Percentiles rank a stretch among this genome's conserved stretches.
These are phyloP conservation scores for Drosophila equinoxialis DNA, from an alignment of 1,140 invertebrate genomes.

Conservation along the genomic window DNA sequence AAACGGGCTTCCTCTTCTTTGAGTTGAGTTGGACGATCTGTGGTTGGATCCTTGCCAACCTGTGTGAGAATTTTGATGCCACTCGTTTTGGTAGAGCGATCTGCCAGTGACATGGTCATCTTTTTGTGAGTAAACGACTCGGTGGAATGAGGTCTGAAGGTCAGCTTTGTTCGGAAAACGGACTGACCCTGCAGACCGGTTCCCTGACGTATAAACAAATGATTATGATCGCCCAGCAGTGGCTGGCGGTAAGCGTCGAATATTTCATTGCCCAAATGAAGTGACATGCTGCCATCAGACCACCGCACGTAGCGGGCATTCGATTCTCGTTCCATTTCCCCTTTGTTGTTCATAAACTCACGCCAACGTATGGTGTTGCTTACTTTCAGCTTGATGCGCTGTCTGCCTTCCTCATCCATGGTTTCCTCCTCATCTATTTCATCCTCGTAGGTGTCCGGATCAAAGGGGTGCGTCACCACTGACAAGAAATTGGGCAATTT, in stretches of 20 bases:
- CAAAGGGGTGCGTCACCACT: constrained; percentile 96
- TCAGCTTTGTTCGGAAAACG: constrained; percentile 97
- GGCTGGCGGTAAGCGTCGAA: constrained; percentile 99
- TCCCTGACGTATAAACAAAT: constrained; percentile 97
- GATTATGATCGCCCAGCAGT: constrained; percentile 94
- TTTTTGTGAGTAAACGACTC: constrained; percentile 99
- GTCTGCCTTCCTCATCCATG: constrained; percentile 97
- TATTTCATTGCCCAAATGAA: constrained; percentile 98
- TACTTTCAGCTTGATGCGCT: constrained; percentile 95
- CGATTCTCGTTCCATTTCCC: constrained; percentile 93
- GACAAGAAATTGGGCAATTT: constrained; percentile 97
- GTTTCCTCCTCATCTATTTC: constrained; percentile 99
- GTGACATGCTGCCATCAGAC: constrained; percentile 99
- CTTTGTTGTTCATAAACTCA: constrained; percentile 92
- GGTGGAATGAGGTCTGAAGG: constrained; percentile 98
- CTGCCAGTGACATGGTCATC: constrained; percentile 98
- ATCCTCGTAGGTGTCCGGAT: constrained; percentile 97
- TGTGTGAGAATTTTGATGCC: constrained; percentile 98
- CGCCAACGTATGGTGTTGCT: constrained; percentile 99
- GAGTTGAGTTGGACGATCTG: constrained; percentile 94
- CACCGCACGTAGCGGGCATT: constrained; percentile 98
- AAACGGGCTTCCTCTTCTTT: constrained; percentile 98
- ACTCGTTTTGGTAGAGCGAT: constrained; percentile 97
- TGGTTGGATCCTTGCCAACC: constrained; percentile 96
- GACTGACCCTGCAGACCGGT: constrained; percentile 98